A percentile compares a stretch with the other conserved stretches of the same genome.
Conservation (phyloP, 2,888 invertebrate genomes). For the Halictus quadricinctus region DNA sequence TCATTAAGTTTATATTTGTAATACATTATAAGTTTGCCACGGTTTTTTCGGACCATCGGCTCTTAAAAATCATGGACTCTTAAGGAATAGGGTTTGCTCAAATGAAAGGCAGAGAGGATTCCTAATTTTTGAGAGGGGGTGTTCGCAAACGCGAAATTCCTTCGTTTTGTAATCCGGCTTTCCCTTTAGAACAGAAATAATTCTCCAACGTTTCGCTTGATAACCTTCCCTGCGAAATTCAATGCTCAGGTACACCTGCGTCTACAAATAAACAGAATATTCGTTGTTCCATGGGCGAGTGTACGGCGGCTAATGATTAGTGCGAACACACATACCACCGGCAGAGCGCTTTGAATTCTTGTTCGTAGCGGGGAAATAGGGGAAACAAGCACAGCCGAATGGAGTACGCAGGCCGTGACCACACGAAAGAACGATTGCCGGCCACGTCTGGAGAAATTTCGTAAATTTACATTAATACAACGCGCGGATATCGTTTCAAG, state of each 20-base stretch:
- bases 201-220: constrained; percentile 40
- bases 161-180: constrained; percentile 10
- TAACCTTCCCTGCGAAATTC: constrained; percentile 4
- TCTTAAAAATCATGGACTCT: neutral
- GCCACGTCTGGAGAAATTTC: constrained; percentile 55
- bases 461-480: constrained; percentile 64
- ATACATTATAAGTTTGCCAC: no score
- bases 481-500: constrained; percentile 38
- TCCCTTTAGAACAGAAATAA: constrained; percentile 29
- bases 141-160: constrained; percentile 22
- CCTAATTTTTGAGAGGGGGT: constrained; percentile 3
- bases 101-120: neutral
- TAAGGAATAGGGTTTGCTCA: neutral
- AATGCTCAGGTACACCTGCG: neutral
- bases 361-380: constrained; percentile 22
- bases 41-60: no score
- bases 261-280: constrained; percentile 26
- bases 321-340: constrained; percentile 42
- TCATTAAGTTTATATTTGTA: no score
- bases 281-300: constrained; percentile 9
- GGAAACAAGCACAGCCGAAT: constrained; percentile 29
- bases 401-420: constrained; percentile 3
- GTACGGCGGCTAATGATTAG: constrained; percentile 49
- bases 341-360: constrained; percentile 45
- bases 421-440: constrained; percentile 49